A percentile compares a stretch with the other conserved stretches of the same genome.
phyloP scores from a whole-genome alignment of 1,140 invertebrate species.

The Procambarus clarkii region DNA sequence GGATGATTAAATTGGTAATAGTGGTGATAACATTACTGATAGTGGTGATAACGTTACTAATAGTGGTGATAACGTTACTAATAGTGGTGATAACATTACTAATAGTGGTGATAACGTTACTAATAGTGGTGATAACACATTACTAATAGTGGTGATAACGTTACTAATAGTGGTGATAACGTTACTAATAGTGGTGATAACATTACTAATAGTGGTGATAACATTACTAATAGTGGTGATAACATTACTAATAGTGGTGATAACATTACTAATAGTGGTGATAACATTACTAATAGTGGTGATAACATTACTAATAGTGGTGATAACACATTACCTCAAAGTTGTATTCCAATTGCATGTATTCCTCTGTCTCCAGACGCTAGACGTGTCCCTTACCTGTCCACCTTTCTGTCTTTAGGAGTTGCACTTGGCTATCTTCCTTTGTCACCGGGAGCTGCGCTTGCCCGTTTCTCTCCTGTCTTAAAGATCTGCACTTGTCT shows the following conservation, averaged over 20 bases:
- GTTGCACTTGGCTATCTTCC: background rate
- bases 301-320: no score
- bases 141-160: no score
- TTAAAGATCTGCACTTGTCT: conserved; percentile 15
- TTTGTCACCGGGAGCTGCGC: background rate
- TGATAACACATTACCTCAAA: no score
- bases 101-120: background rate
- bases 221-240: background rate
- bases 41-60: background rate
- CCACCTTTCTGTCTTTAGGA: background rate
- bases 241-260: background rate
- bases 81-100: background rate
- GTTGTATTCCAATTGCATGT: no score
- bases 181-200: no score
- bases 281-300: background rate
- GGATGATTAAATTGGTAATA: background rate
- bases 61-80: background rate
- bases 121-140: no score
- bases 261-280: background rate
- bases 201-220: background rate
- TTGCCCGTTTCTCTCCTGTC: background rate
- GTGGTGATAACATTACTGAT: background rate
- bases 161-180: no score
- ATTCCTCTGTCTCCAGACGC: no score
- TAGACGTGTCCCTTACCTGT: no score